Conservation (phyloP, 2,113 vertebrate species). For the Hippolais icterina region DNA sequence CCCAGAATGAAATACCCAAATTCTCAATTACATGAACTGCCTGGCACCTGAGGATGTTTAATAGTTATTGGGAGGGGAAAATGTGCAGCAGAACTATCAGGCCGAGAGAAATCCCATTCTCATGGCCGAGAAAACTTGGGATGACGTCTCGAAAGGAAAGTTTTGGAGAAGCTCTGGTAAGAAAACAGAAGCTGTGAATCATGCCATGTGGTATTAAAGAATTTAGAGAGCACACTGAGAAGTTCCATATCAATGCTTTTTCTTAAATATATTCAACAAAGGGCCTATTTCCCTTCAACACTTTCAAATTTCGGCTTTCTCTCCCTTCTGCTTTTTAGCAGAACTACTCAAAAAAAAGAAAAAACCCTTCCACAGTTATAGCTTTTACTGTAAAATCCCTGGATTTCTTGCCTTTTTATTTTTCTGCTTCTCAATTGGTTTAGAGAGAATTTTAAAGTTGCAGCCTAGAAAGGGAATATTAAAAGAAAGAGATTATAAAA, state of each 20-base stretch:
- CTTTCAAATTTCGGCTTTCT: conserved; percentile 22
- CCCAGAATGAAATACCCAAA: background rate
- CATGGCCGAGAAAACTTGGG: background rate
- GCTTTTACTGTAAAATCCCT: conserved; percentile 47
- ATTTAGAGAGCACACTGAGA: conserved; percentile 9
- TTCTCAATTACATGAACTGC: background rate
- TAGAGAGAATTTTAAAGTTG: conserved; percentile 50
- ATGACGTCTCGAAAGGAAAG: background rate
- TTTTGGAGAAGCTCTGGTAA: background rate
- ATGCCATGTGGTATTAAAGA: conserved; percentile 16
- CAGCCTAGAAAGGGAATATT: conserved; percentile 24
- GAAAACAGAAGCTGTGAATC: conserved; percentile 32
- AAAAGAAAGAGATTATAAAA: conserved; percentile 55
- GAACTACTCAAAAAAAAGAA: background rate
- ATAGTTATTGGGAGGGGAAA: background rate
- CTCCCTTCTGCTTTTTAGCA: conserved; percentile 2
- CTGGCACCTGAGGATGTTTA: background rate
- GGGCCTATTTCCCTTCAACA: conserved; percentile 4
- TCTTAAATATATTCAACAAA: conserved; percentile 40
- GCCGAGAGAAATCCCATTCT: conserved; percentile 24
- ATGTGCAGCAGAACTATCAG: background rate
- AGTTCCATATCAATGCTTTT: conserved; percentile 24
- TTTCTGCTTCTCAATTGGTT: conserved; percentile 46
- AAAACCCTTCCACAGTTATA: background rate
- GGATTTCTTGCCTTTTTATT: conserved; percentile 51